phyloP scores from a whole-genome alignment of 2,797 vertebrate genomes.

The Phoebastria nigripes region DNA sequence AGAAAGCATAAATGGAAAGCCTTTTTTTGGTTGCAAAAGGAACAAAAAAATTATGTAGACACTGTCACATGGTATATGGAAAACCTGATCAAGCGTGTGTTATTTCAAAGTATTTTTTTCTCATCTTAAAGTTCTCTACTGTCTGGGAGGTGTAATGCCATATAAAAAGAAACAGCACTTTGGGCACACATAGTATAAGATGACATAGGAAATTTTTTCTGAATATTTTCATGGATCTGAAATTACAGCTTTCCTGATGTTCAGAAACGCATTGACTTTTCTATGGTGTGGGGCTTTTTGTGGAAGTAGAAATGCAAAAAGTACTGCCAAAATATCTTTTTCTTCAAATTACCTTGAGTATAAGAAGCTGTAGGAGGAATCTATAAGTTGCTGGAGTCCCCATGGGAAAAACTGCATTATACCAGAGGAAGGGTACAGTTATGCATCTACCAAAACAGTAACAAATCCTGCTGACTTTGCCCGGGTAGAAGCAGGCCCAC shows the following conservation, averaged over 20 bases:
- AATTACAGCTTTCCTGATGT: neutral
- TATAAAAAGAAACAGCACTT: neutral
- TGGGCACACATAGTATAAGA: neutral
- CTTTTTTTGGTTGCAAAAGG: neutral
- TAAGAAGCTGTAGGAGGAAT: neutral
- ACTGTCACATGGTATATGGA: neutral
- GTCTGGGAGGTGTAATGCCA: neutral
- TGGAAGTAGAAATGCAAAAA: neutral
- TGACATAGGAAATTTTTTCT: neutral
- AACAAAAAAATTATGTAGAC: neutral
- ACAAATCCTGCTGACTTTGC: neutral
- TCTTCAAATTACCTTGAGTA: neutral
- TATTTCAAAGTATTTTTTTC: neutral
- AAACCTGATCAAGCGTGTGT: neutral
- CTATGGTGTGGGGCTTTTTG: neutral
- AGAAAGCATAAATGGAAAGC: neutral
- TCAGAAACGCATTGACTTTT: neutral
- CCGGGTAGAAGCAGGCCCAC: neutral
- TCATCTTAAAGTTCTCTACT: neutral
- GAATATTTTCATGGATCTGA: neutral
- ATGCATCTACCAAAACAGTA: neutral
- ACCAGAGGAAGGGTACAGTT: neutral
- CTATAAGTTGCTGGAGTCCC: neutral
- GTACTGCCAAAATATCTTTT: neutral
- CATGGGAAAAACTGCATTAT: neutral